Evolutionary conservation across 2,888 invertebrate genomes (phyloP).

Genomic region (Athrips mouffetella): DNA sequence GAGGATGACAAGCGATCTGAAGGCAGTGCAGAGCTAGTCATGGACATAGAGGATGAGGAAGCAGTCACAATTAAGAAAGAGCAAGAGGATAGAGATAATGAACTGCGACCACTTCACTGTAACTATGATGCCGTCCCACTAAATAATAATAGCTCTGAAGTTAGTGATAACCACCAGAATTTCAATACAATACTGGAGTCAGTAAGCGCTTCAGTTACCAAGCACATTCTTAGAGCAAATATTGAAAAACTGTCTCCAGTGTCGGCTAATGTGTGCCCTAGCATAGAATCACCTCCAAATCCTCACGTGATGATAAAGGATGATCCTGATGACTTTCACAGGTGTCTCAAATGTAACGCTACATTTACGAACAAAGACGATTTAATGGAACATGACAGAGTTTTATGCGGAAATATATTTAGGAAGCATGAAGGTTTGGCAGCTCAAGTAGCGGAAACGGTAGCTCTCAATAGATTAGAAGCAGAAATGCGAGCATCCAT

Average conservation of each 20-base stretch:
- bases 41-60: conserved; percentile 82
- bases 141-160: conserved; percentile 47
- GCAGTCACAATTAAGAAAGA: conserved; percentile 67
- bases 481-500: conserved; percentile 71
- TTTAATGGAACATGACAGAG: conserved; percentile 85
- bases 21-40: conserved; percentile 80
- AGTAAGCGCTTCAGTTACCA: conserved; percentile 85
- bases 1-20: conserved; percentile 75
- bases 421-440: conserved; percentile 85
- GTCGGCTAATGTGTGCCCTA: conserved; percentile 64
- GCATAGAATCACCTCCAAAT: conserved; percentile 49
- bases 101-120: conserved; percentile 39
- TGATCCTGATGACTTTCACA: conserved; percentile 61
- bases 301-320: conserved; percentile 53
- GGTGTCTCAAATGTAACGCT: conserved; percentile 79
- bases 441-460: conserved; percentile 86
- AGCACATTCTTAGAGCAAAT: conserved; percentile 83
- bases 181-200: conserved; percentile 86
- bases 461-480: conserved; percentile 74
- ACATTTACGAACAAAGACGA: conserved; percentile 78
- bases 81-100: conserved; percentile 52
- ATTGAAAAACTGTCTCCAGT: conserved; percentile 82
- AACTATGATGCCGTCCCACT: conserved; percentile 55
- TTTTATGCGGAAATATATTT: conserved; percentile 76
- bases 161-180: conserved; percentile 77